Evolutionary conservation across 2,113 vertebrate genomes (phyloP).

Genomic region (Alces alces): DNA sequence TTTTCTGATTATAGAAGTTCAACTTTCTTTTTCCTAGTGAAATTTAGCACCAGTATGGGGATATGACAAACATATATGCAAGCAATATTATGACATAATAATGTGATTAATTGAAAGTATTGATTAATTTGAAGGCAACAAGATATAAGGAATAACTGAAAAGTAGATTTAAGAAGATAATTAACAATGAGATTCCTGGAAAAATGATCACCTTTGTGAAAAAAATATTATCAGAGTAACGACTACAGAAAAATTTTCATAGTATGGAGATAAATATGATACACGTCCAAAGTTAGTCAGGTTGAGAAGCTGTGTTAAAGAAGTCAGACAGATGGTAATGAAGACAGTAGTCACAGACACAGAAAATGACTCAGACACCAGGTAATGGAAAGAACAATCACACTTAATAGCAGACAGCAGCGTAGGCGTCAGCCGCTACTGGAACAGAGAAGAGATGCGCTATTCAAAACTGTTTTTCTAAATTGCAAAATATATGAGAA

Average conservation of each 20-base stretch:
- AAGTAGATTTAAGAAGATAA: background rate
- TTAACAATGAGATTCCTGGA: background rate
- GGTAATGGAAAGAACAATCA: slow-evolving; percentile 74
- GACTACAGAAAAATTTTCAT: slow-evolving; percentile 23
- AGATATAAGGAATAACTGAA: background rate
- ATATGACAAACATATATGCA: background rate
- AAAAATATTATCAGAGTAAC: background rate
- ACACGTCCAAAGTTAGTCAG: slow-evolving; percentile 24
- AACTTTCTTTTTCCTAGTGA: background rate
- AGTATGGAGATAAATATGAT: slow-evolving; percentile 35
- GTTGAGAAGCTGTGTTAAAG: slow-evolving; percentile 34
- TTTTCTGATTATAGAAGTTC: background rate
- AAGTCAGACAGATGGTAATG: slow-evolving; percentile 55
- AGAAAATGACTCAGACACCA: slow-evolving; percentile 65
- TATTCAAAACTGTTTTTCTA: background rate
- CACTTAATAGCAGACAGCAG: slow-evolving; percentile 44
- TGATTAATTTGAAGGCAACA: background rate
- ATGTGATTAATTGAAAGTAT: background rate
- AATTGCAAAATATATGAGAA: background rate
- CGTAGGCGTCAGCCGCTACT: slow-evolving; percentile 61
- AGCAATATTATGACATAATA: background rate
- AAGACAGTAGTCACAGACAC: slow-evolving; percentile 53
- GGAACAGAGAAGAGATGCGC: slow-evolving; percentile 30
- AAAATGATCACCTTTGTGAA: background rate
- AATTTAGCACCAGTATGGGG: background rate